These are phyloP conservation scores for Amphiduros pacificus DNA, from an alignment of 2,888 invertebrate genomes.

Conservation along the genomic window DNA sequence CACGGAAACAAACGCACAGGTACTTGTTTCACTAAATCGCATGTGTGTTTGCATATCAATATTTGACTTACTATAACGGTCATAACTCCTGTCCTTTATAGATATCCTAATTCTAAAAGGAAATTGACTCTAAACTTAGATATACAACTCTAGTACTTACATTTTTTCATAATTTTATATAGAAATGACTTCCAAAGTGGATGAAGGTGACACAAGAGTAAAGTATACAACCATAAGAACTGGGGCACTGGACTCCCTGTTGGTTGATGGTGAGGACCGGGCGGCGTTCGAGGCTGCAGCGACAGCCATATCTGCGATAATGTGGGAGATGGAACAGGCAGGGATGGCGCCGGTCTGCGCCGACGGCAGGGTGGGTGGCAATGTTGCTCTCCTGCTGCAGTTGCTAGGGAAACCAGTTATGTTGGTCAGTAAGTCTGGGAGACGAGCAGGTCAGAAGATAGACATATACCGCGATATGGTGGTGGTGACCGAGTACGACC, in stretches of 20 bases:
- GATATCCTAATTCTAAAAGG: no score
- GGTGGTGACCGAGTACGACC: constrained; percentile 23
- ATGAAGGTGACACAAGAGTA: constrained; percentile 17
- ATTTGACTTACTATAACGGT: no score
- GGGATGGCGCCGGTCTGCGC: constrained; percentile 29
- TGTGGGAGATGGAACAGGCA: constrained; percentile 22
- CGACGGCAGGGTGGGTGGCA: constrained; percentile 30
- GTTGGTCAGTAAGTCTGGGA: constrained; percentile 30
- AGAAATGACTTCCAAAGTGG: no score
- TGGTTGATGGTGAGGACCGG: neutral
- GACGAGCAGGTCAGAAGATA: constrained; percentile 8
- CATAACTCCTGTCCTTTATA: no score
- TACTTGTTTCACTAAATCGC: no score
- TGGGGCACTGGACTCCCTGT: constrained; percentile 15
- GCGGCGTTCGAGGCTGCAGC: constrained; percentile 3
- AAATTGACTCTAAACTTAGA: no score
- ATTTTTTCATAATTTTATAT: no score
- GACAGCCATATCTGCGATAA: constrained; percentile 13
- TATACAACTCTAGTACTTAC: no score
- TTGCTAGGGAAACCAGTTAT: neutral
- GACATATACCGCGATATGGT: constrained; percentile 22
- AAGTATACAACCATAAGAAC: constrained; percentile 15
- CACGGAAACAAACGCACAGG: no score
- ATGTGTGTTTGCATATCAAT: no score
- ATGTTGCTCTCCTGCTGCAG: constrained; percentile 17